Evolutionary conservation across 2,888 invertebrate species (phyloP).

Genomic region (Aphelenchoides bicaudatus): DNA sequence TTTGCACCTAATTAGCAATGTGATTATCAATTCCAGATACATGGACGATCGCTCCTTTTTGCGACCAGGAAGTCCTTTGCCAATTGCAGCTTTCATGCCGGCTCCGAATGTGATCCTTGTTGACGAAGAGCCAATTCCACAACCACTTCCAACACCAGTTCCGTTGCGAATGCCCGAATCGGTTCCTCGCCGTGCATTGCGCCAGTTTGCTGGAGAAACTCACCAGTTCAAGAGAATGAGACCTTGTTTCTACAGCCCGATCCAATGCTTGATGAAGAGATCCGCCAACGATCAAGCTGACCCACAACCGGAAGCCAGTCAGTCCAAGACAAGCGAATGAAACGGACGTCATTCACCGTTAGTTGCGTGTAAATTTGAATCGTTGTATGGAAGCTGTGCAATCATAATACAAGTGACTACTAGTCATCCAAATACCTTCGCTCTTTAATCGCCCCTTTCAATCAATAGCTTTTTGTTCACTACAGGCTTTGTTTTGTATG

Average conservation of each 20-base stretch:
- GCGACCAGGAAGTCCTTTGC: constrained; percentile 16
- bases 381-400: too few relatives aligned
- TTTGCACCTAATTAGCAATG: too few relatives aligned
- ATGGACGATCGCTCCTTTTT: constrained; percentile 8
- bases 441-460: too few relatives aligned
- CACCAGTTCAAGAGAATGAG: constrained; percentile 45
- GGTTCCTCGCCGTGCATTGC: constrained; percentile 20
- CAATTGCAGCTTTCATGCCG: background rate
- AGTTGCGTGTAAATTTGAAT: too few relatives aligned
- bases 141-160: constrained; percentile 5
- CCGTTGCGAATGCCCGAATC: constrained; percentile 5
- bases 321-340: too few relatives aligned
- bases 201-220: constrained; percentile 24
- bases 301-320: too few relatives aligned
- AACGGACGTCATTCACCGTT: too few relatives aligned
- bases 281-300: too few relatives aligned
- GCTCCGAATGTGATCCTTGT: background rate
- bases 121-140: constrained; percentile 18
- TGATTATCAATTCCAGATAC: constrained; percentile 6
- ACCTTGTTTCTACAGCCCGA: constrained; percentile 50
- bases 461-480: too few relatives aligned
- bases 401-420: too few relatives aligned
- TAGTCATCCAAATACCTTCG: too few relatives aligned
- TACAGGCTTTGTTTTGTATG: too few relatives aligned
- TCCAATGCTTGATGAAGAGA: constrained; percentile 51